Base-by-base conservation (phyloP, 1,140 invertebrate species). In the Pachyrhynchus sulphureomaculatus region DNA sequence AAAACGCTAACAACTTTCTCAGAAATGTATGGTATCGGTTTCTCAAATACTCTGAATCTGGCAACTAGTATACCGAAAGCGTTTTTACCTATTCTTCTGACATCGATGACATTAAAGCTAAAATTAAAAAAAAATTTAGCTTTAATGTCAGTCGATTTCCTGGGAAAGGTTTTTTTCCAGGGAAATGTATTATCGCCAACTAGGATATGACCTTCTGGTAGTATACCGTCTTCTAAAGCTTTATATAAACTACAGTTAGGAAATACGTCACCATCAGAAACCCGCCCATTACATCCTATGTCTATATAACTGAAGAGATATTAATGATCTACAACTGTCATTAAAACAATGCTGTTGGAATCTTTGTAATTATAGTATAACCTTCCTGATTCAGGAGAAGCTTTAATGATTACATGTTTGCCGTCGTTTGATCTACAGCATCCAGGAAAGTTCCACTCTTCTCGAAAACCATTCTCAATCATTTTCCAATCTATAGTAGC, bases 351-450 rank as follows among this genome's bases (percentile, higher is more conserved):
- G n/a, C 24, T 26, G 24, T 26, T 26, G 8, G 3, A 26, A 26
- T 8, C 24, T 26, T 26, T 26, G 8, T 26, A 26, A 26, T 26
- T 26, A 3, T 8, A 26, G 24, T 26, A 26, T 4, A 26, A 26
- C 24, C 3, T 4, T 26, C 24, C 24, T 4, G 24, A 26, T 4
- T 26, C 24, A 4, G 24, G 24, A 4, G 24, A 26, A 26, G 24
- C 24, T 4, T 4, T 26, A 26, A 26, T 26, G 3, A 3, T 26
- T 3, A 26, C 8, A 26, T 26, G 72, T 56, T 75, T 76, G 20
- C 71, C 74, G 60, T 77, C 74, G n/a, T 79, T 51, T 13, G 75
- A 70, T 10, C 76, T 73, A 29, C 75, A 53, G 52, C 74, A 77
- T 51, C 74, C 63, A 10, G 76, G 75, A 63, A 79, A 76, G 60